These are phyloP conservation scores for Rotaria sp. DNA, from an alignment of 2,888 invertebrate species.

Conservation along the genomic window DNA sequence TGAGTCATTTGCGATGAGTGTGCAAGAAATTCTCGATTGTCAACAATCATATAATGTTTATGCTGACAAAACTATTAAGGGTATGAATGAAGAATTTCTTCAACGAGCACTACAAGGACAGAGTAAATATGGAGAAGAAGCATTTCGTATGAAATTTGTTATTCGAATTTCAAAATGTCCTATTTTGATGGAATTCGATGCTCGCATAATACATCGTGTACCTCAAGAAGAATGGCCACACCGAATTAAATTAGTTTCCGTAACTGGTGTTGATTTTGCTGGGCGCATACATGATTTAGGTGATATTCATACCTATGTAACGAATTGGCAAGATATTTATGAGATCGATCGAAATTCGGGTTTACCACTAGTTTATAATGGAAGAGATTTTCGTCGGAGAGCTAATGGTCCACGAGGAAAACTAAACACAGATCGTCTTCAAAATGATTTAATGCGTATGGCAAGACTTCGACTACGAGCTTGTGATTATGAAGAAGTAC, in stretches of 20 bases:
- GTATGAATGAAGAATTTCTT: background rate
- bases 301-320: background rate
- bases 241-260: background rate
- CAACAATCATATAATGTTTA: background rate
- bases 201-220: background rate
- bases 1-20: background rate
- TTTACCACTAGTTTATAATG: background rate
- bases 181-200: background rate
- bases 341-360: background rate
- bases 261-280: background rate
- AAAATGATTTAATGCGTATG: background rate
- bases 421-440: background rate
- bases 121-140: background rate
- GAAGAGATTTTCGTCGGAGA: background rate
- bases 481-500: background rate
- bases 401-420: too few species aligned
- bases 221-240: background rate
- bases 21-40: background rate
- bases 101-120: background rate
- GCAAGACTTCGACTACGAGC: background rate
- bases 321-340: background rate
- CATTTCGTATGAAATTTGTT: background rate
- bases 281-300: background rate
- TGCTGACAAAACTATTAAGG: background rate
- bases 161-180: background rate